Conservation (phyloP, 2,113 vertebrate genomes). For the Pygoscelis adeliae region DNA sequence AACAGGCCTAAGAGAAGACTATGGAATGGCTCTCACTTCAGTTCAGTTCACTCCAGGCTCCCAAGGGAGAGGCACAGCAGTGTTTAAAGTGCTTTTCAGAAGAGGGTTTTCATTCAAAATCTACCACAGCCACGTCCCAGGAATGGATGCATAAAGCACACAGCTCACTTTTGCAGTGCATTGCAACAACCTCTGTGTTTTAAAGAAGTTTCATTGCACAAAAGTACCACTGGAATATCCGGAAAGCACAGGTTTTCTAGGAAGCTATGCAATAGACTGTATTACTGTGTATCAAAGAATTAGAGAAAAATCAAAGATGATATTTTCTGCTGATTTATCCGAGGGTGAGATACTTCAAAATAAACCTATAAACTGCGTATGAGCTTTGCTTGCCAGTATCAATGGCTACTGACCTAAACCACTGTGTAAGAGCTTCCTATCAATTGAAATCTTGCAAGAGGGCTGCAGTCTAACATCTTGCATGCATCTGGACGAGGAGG, state of each 20-base stretch:
- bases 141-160: not conserved
- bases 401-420: not conserved
- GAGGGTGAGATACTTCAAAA: not conserved
- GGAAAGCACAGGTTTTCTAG: not conserved
- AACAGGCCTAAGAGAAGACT: not conserved
- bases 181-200: not conserved
- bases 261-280: not conserved
- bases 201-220: not conserved
- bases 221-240: not conserved
- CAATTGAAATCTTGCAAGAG: not conserved
- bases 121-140: not conserved
- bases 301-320: fast-evolving
- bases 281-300: not conserved
- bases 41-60: not conserved
- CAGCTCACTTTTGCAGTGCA: not conserved
- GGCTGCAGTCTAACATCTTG: not conserved
- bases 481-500: not conserved
- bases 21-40: not conserved
- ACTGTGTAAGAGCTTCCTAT: not conserved
- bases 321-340: not conserved
- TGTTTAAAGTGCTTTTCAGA: not conserved
- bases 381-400: not conserved
- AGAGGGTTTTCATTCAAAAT: not conserved
- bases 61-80: not conserved
- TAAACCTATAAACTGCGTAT: not conserved